These are phyloP conservation scores for Artibeus jamaicensis DNA, from an alignment of 2,797 vertebrate genomes.

Conservation along the genomic window DNA sequence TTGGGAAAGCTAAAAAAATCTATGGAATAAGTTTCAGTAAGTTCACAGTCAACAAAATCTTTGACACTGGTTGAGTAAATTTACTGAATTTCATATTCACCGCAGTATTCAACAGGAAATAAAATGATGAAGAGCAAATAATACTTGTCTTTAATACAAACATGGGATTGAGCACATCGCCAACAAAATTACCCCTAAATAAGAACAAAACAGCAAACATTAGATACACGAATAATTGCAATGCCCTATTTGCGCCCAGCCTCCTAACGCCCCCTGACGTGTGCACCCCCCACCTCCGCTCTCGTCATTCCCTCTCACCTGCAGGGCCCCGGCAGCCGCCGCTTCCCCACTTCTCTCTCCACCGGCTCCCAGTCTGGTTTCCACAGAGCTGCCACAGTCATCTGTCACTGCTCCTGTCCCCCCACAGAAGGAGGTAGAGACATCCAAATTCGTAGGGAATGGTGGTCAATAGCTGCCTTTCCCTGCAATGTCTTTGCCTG, in stretches of 20 bases:
- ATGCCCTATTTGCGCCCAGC: background rate
- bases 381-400: background rate
- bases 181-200: background rate
- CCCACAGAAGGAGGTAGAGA: too few species aligned
- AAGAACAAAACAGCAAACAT: background rate
- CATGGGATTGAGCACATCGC: background rate
- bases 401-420: background rate
- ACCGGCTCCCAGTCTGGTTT: background rate
- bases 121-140: background rate
- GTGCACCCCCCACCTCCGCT: too few species aligned
- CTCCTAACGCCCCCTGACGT: background rate
- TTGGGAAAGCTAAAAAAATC: background rate
- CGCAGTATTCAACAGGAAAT: background rate
- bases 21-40: background rate
- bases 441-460: background rate
- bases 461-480: background rate
- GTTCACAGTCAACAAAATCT: background rate
- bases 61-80: background rate
- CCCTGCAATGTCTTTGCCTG: background rate
- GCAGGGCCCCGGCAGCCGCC: too few species aligned
- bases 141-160: background rate
- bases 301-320: too few species aligned
- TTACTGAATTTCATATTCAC: background rate
- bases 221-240: background rate
- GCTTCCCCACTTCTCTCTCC: background rate